Percentiles rank a stretch among this genome's conserved stretches.
These are phyloP conservation scores for Macrobrachium rosenbergii DNA, from an alignment of 1,140 invertebrate genomes.

Conservation along the genomic window DNA sequence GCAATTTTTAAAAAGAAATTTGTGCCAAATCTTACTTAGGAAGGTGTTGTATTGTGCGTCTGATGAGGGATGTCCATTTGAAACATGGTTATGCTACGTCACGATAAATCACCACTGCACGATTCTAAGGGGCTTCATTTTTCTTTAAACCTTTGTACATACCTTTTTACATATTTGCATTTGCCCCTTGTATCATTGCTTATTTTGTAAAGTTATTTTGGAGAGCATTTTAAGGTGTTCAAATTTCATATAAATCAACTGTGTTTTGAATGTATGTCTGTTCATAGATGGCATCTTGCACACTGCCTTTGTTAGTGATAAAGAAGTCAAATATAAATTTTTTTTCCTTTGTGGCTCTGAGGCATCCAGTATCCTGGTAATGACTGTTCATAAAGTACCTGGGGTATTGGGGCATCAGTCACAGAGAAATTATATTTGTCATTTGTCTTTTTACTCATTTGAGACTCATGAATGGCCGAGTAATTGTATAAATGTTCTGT, in stretches of 20 bases:
- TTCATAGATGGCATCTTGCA: no score
- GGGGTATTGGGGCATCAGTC: not conserved
- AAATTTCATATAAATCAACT: no score
- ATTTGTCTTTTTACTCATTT: constrained; percentile 31
- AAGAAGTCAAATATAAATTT: constrained; percentile 1
- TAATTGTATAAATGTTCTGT: constrained; percentile 42
- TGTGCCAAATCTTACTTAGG: constrained; percentile 39
- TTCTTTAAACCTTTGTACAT: no score
- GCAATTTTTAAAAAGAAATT: constrained; percentile 43
- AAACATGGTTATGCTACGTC: no score
- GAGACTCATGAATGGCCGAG: constrained; percentile 35
- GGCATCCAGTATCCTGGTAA: not conserved
- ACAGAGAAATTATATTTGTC: not conserved
- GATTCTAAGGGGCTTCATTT: no score
- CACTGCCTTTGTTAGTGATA: constrained; percentile 5
- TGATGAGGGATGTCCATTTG: no score
- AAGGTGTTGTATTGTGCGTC: not conserved
- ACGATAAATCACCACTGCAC: no score
- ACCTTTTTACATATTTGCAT: no score
- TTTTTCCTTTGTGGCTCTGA: not conserved
- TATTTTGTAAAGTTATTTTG: no score
- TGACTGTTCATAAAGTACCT: not conserved
- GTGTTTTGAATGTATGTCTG: no score
- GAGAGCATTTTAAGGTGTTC: no score
- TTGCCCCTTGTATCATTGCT: no score